Base-by-base conservation (phyloP, 2,888 invertebrate genomes). In the Neoaliturus tenellus region DNA sequence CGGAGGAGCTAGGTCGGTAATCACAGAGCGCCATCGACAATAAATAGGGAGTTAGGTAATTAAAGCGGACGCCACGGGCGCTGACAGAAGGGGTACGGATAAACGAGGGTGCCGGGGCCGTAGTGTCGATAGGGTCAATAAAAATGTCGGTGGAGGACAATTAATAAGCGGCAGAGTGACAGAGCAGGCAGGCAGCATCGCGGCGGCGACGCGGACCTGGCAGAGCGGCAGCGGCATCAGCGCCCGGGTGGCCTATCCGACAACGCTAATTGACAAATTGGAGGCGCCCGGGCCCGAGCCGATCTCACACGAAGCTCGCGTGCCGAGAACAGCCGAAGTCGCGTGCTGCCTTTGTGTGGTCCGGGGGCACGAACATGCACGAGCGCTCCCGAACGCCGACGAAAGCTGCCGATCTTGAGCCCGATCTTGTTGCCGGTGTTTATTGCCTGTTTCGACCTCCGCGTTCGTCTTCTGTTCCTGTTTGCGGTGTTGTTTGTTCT, bases 261-360 rank as follows among this genome's bases (percentile, higher is more conserved):
- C 44, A 44, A 48, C 75, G 23, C 75, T 75, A 75, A 75, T 75
- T 75, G 75, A 75, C 75, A 75, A 75, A 75, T 75, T 48, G 75
- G 48, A 31, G 25, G 75, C 75, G 75, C 75, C 75, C 75, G 75
- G 25, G 75, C 75, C 75, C 44, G 75, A 44, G 73, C 73, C 41
- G 73, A 41, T 44, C 75, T 28, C 75, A 48, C 75, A 41, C 75
- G 75, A 75, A 75, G 75, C 44, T 44, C 75, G 75, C 75, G 75
- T 75, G 75, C 75, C 73, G 75, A 75, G 44, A 23, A 44, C 75
- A 48, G 44, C 75, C 75, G 75, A 75, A 48, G 75, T 10, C 48
- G 75, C 75, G 75, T 75, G 75, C 75, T 73, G 75, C 48, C 48
- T 75, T 75, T 75, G 75, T 44, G 75, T 75, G 75, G 75, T 48